Conservation (phyloP, 92 coral and sea anemone species). For the Bergia puertoricense region DNA sequence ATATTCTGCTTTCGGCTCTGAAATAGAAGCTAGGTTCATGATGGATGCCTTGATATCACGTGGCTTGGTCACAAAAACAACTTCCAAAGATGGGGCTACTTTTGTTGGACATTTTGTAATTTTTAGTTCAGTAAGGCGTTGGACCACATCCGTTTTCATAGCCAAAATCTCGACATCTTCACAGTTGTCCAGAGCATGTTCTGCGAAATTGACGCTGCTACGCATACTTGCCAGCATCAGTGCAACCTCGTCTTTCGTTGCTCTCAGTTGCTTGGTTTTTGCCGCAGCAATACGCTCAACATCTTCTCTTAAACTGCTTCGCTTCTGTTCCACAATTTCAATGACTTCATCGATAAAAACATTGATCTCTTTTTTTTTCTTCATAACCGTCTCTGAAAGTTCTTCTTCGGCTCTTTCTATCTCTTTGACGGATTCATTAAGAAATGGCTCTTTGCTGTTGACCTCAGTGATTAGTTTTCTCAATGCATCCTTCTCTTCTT, state of each 20-base stretch:
- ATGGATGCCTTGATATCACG: no score
- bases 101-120: no score
- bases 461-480: constrained; percentile 25
- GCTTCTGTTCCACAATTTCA: constrained; percentile 41
- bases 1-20: no score
- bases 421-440: not conserved
- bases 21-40: no score
- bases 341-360: constrained; percentile 47
- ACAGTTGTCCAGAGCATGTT: constrained; percentile 49
- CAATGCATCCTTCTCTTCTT: constrained; percentile 34
- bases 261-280: constrained; percentile 47
- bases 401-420: constrained; percentile 18
- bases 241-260: constrained; percentile 43
- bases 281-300: constrained; percentile 4
- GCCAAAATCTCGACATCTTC: constrained; percentile 53
- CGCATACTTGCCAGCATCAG: constrained; percentile 39
- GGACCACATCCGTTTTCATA: constrained; percentile 24
- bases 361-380: constrained; percentile 45
- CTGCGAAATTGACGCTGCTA: constrained; percentile 58
- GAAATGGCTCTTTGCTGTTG: not conserved
- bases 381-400: not conserved
- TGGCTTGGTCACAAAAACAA: no score
- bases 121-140: no score
- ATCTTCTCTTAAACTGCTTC: constrained; percentile 30
- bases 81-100: no score